Evolutionary conservation across 2,113 vertebrate species (phyloP).

Genomic region (Tricholaema leucomelas): DNA sequence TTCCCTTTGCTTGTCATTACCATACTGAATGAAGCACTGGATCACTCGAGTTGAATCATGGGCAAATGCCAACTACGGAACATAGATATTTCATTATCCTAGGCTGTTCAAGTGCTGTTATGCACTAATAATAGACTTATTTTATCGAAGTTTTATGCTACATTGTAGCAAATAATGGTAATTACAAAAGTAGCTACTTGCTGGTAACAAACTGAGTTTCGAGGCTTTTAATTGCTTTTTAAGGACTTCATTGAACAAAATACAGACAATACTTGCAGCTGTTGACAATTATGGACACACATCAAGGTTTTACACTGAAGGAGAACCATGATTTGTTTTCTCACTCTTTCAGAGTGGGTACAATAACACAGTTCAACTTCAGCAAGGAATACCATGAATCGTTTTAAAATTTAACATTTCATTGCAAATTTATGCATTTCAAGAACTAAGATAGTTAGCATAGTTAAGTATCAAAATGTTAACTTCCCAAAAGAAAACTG

Average conservation of each 20-base stretch:
- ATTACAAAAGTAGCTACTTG: not conserved
- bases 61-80: slow-evolving; percentile 87
- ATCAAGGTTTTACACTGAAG: not conserved
- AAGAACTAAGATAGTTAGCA: not conserved
- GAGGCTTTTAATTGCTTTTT: not conserved
- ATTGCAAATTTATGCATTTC: not conserved
- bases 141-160: not conserved
- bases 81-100: not conserved
- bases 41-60: slow-evolving; percentile 94
- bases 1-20: slow-evolving; percentile 83
- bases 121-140: not conserved
- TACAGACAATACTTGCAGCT: not conserved
- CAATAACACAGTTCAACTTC: not conserved
- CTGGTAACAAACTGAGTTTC: not conserved
- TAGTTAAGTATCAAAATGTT: not conserved
- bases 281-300: not conserved
- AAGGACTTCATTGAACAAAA: not conserved
- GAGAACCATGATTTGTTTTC: not conserved
- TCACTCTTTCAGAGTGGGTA: not conserved
- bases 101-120: not conserved
- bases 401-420: not conserved
- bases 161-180: not conserved
- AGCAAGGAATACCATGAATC: not conserved
- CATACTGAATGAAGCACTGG: slow-evolving; percentile 92
- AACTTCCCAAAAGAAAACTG: not conserved